phyloP scores from a whole-genome alignment of 2,888 invertebrate genomes.

The Acleris cristana region DNA sequence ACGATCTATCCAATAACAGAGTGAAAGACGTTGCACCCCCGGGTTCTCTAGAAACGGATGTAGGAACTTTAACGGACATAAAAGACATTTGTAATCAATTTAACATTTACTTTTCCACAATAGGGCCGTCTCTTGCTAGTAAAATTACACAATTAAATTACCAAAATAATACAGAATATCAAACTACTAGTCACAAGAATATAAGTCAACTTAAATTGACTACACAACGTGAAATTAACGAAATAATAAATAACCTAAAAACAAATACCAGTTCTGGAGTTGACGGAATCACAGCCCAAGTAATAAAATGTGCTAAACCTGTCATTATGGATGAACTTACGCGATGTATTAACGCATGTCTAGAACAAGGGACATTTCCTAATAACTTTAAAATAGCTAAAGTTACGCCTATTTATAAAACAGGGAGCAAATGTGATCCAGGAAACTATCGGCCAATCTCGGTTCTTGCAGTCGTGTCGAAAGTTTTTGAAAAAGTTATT shows the following conservation, averaged over 20 bases:
- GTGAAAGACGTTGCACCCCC: background rate
- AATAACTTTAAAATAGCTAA: slow-evolving; percentile 16
- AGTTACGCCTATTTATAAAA: slow-evolving; percentile 18
- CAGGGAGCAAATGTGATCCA: slow-evolving; percentile 6
- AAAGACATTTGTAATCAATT: slow-evolving; percentile 4
- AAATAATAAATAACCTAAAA: slow-evolving; percentile 14
- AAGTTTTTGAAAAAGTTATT: background rate
- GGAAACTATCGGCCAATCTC: slow-evolving; percentile 19
- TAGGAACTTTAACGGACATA: background rate
- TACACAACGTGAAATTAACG: too few relatives aligned
- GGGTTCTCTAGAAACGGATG: background rate
- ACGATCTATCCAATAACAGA: background rate
- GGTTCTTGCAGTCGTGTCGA: slow-evolving; percentile 9
- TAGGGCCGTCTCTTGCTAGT: background rate
- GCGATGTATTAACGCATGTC: background rate
- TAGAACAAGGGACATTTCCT: slow-evolving; percentile 2
- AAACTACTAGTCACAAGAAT: background rate
- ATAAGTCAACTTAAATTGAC: background rate
- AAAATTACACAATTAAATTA: background rate
- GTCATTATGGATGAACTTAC: slow-evolving; percentile 1
- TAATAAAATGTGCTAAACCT: slow-evolving; percentile 14
- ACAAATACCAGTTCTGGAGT: slow-evolving; percentile 13
- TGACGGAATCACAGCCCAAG: slow-evolving; percentile 14
- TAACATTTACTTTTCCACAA: background rate
- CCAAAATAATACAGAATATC: background rate